Conservation (phyloP, 2,797 vertebrate species). For the Siniperca undulata region DNA sequence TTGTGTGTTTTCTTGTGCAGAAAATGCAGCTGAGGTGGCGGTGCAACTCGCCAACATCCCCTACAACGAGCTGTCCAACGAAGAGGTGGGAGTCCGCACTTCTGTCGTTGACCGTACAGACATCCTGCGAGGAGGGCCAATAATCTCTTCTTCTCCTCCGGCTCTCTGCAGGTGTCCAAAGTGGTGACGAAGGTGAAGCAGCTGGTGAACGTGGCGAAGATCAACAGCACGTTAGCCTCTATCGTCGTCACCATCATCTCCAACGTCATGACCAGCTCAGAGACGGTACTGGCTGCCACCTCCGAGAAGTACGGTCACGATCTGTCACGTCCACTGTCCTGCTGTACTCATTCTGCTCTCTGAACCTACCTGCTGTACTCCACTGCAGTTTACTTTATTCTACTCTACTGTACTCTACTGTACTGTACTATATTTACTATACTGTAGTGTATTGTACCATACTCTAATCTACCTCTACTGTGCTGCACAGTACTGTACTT, state of each 20-base stretch:
- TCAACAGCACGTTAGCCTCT: slow-evolving; percentile 89
- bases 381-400: too few relatives aligned
- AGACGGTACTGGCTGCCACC: slow-evolving; percentile 83
- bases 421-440: too few relatives aligned
- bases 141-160: background rate
- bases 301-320: slow-evolving; percentile 88
- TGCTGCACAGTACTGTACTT: too few relatives aligned
- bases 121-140: background rate
- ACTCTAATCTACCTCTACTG: too few relatives aligned
- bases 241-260: slow-evolving; percentile 95
- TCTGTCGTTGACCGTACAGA: background rate
- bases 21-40: slow-evolving; percentile 90
- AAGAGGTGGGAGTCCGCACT: slow-evolving; percentile 81
- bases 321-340: background rate
- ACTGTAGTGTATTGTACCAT: too few relatives aligned
- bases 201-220: slow-evolving; percentile 91
- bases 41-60: slow-evolving; percentile 90
- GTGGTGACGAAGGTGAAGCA: slow-evolving; percentile 92
- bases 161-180: slow-evolving; percentile 81
- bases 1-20: slow-evolving; percentile 72
- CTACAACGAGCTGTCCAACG: slow-evolving; percentile 87
- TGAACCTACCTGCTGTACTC: too few relatives aligned
- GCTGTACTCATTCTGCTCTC: background rate
- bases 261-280: slow-evolving; percentile 92
- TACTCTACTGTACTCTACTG: too few relatives aligned